Evolutionary conservation across 2,113 vertebrate species (phyloP), one percentile per base, ranked within the genome.

Genomic region (Nibea coibor): DNA sequence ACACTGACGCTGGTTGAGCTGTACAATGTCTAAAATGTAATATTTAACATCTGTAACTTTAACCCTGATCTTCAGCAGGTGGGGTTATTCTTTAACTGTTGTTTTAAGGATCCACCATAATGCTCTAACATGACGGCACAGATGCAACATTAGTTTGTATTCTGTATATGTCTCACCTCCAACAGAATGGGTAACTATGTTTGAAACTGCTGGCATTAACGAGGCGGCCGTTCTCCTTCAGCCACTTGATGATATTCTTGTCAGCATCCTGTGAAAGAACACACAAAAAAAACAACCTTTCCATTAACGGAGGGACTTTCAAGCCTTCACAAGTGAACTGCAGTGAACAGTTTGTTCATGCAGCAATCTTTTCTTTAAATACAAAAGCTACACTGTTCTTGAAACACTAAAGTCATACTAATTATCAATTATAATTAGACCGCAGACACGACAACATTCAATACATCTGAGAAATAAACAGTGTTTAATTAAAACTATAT

Each of bases 131-230:
- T 39, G 35, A 39, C 19, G 11, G n/a, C 63, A 59, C 4, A 71
- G 56, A 39, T 22, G 4, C 22, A 47, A 24, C 28, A 57, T 22
- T n/a, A 45, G 14, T 53, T n/a, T 69, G 5, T 75, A 64, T 26
- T 45, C 14, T 20, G 4, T 28, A 42, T 5, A 24, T 51, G 59
- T 81, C 94, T 94, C 86, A 99, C 97, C 98, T 98, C 98, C 98
- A 99, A 94, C 98, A 99, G 95, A 99, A 99, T 6, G 98, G 97
- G 84, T 99, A 99, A 93, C 65, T 99, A 88, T 99, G 98, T 80
- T 97, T 98, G 87, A 94, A 96, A 16, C 79, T 92, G 82, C 95
- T 89, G 62, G 91, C 87, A 69, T 95, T 93, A 72, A 99, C 90
- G 56, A 99, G 94, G 26, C 98, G 96, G 19, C 96, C 97, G 0